Conservation (phyloP, 1,140 invertebrate genomes). For the Aradophagus sp. region DNA sequence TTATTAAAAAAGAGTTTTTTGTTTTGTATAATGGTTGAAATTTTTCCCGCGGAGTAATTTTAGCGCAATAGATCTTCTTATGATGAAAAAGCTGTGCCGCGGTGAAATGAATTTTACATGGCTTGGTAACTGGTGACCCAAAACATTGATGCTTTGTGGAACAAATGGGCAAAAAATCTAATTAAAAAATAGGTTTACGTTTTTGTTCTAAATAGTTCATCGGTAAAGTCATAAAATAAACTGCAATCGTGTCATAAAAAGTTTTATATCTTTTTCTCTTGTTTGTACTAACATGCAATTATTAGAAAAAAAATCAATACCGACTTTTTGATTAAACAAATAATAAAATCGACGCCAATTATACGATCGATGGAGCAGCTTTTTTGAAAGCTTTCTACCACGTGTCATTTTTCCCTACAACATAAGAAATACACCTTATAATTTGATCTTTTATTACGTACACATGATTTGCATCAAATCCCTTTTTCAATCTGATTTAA, state of each 20-base stretch:
- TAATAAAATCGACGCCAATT: no score
- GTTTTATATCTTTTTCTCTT: no score
- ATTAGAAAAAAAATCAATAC: no score
- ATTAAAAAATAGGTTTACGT: slow-evolving; percentile 26
- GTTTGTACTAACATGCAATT: no score
- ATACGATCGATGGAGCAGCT: no score
- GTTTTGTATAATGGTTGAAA: slow-evolving; percentile 4
- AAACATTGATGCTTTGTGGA: slow-evolving; percentile 11
- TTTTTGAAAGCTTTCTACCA: no score
- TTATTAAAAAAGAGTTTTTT: slow-evolving; percentile 22
- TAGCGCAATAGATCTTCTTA: slow-evolving; percentile 22
- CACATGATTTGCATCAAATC: slow-evolving; percentile 32
- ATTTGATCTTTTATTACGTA: slow-evolving; percentile 22
- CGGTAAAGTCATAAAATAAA: no score
- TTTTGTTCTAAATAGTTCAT: no score
- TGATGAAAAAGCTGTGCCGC: slow-evolving; percentile 25
- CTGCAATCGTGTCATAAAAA: no score
- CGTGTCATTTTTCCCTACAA: no score
- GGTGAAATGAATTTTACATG: slow-evolving; percentile 32
- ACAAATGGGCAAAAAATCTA: slow-evolving; percentile 20
- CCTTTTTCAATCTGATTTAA: slow-evolving; percentile 27
- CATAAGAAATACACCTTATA: no score
- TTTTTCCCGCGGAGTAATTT: slow-evolving; percentile 10
- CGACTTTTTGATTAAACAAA: no score
- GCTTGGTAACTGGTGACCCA: slow-evolving; percentile 22